Evolutionary conservation across 2,888 invertebrate species (phyloP).

Genomic region (Pristionchus entomophagus): DNA sequence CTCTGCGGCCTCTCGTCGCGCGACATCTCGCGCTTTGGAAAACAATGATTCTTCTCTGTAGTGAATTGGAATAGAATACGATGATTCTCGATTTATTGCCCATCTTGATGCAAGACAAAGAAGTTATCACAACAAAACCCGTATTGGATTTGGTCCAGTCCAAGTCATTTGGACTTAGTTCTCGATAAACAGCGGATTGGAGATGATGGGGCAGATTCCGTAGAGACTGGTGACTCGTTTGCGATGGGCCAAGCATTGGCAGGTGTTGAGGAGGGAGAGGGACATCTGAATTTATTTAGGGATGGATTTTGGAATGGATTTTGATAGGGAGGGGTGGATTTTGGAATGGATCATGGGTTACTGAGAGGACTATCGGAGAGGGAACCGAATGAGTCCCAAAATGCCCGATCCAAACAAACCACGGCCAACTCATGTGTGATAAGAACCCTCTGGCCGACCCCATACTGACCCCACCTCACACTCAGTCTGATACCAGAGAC

Average conservation of each 20-base stretch:
- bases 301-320: too few species aligned
- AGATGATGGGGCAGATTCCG: constrained; percentile 35
- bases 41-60: constrained; percentile 30
- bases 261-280: background rate
- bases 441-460: too few species aligned
- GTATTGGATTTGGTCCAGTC: too few species aligned
- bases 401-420: too few species aligned
- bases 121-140: background rate
- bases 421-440: too few species aligned
- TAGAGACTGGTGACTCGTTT: constrained; percentile 25
- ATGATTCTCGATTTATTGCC: background rate
- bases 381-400: too few species aligned
- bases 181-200: constrained; percentile 19
- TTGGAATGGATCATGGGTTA: too few species aligned
- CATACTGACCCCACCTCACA: too few species aligned
- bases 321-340: too few species aligned
- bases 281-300: background rate
- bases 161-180: background rate
- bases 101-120: background rate
- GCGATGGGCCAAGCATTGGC: background rate
- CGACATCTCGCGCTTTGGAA: background rate
- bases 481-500: too few species aligned
- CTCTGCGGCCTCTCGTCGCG: background rate
- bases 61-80: background rate
- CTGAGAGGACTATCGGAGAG: background rate